Evolutionary conservation across 1,140 invertebrate species (phyloP).

Genomic region (Cylas formicarius): DNA sequence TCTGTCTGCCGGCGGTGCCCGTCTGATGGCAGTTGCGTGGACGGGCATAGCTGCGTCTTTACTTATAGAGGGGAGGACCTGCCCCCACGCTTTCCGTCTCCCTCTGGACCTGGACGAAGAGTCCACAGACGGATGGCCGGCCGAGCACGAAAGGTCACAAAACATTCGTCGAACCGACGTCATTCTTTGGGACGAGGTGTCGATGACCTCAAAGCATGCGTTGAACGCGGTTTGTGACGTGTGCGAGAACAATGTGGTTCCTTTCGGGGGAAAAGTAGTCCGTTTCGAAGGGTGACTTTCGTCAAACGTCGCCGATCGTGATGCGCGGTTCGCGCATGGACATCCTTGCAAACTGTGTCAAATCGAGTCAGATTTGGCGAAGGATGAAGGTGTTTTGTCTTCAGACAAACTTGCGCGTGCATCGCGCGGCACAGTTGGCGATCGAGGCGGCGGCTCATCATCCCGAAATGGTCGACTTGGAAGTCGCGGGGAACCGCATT

Average conservation of each 20-base stretch:
- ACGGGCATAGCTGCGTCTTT: constrained; percentile 1
- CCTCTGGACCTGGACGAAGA: background rate
- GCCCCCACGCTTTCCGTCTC: background rate
- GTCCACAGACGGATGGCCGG: background rate
- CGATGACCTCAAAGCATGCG: background rate
- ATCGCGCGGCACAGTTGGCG: no score
- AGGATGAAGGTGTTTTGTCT: no score
- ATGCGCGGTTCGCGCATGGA: no score
- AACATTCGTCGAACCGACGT: background rate
- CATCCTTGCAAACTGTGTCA: no score
- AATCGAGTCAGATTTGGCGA: no score
- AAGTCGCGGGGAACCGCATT: no score
- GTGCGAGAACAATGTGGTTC: background rate
- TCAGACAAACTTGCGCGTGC: no score
- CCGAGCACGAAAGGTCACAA: background rate
- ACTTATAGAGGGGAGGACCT: background rate
- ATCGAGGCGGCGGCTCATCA: no score
- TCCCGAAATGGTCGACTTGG: no score
- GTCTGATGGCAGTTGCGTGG: background rate
- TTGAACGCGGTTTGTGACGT: constrained; percentile 3
- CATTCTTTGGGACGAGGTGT: constrained; percentile 1
- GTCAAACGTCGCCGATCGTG: no score
- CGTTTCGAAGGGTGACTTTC: no score
- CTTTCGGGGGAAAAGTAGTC: background rate
- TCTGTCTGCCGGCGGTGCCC: background rate